These are phyloP conservation scores for Xestia rhomboidea DNA, from an alignment of 2,888 invertebrate species.

Conservation along the genomic window DNA sequence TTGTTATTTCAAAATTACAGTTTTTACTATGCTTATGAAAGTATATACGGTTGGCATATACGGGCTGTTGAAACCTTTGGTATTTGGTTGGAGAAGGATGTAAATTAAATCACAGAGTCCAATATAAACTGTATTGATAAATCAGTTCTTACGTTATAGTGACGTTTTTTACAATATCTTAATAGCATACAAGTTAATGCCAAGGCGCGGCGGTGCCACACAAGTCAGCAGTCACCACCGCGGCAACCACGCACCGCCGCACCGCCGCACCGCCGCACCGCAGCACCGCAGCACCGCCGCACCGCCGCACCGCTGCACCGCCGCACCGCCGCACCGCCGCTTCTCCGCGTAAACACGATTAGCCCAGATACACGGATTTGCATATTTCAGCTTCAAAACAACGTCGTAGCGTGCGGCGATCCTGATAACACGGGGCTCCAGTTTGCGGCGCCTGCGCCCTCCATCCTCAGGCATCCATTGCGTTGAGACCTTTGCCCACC, in stretches of 20 bases:
- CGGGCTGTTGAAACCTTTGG: too few species aligned
- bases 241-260: not conserved
- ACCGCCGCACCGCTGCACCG: not conserved
- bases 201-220: too few species aligned
- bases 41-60: too few species aligned
- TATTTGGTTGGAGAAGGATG: too few species aligned
- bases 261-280: not conserved
- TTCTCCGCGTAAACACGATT: not conserved
- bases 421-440: not conserved
- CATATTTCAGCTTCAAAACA: slow-evolving; percentile 2
- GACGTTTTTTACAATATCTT: too few species aligned
- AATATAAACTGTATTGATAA: too few species aligned
- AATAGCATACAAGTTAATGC: too few species aligned
- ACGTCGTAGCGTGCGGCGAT: not conserved
- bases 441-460: not conserved
- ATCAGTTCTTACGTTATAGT: too few species aligned
- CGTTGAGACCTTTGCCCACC: not conserved
- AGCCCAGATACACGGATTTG: not conserved
- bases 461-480: not conserved
- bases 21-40: too few species aligned
- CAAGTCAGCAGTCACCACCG: not conserved
- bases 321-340: not conserved
- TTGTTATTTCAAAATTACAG: too few species aligned
- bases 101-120: too few species aligned
- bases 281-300: not conserved